These are phyloP conservation scores for Malacoraja senta DNA, from an alignment of 2,797 vertebrate species.

Conservation along the genomic window DNA sequence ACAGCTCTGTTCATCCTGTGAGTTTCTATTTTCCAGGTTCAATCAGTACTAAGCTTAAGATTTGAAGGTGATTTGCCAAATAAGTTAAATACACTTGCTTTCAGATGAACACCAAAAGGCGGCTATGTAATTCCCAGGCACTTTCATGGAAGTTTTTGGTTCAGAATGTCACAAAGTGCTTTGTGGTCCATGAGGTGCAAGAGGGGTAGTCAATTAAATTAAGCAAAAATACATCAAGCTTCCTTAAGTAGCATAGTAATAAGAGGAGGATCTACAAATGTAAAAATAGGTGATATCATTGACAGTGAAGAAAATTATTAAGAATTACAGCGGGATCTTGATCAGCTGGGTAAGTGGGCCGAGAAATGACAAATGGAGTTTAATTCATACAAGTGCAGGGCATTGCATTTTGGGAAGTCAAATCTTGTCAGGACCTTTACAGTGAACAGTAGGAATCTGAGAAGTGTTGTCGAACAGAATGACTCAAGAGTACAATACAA, in stretches of 20 bases:
- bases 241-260: not conserved
- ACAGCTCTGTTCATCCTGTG: not conserved
- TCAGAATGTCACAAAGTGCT: not conserved
- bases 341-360: no score
- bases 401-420: no score
- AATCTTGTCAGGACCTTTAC: no score
- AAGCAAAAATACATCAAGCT: not conserved
- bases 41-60: not conserved
- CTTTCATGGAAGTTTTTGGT: not conserved
- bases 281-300: no score
- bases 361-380: no score
- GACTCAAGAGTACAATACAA: no score
- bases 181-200: not conserved
- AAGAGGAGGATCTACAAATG: no score
- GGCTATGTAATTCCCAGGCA: not conserved
- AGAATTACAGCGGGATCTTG: no score
- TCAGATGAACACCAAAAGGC: not conserved
- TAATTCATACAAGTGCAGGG: no score
- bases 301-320: no score
- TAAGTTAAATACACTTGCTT: not conserved
- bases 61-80: not conserved
- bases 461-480: no score
- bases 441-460: no score
- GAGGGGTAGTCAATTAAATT: not conserved
- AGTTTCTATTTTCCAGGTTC: not conserved